These are phyloP conservation scores for Caprella mutica DNA, from an alignment of 2,888 invertebrate genomes.

Conservation along the genomic window DNA sequence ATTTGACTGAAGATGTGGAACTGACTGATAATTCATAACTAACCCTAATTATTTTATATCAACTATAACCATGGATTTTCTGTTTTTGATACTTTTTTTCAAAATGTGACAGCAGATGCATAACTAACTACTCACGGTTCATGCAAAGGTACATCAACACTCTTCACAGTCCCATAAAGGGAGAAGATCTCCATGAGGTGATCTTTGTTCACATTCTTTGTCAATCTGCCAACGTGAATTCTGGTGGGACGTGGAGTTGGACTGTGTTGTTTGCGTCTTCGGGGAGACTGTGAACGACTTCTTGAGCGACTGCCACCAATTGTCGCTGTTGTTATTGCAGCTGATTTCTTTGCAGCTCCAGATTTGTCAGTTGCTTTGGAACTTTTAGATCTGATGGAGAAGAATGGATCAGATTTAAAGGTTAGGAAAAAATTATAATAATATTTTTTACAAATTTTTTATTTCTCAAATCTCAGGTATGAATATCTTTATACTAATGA, in stretches of 20 bases:
- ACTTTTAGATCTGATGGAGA: background rate
- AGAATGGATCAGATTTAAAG: background rate
- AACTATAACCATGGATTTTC: too few relatives aligned
- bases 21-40: too few relatives aligned
- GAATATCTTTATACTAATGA: background rate
- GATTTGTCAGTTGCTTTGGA: background rate
- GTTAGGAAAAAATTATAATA: too few relatives aligned
- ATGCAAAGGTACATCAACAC: conserved; percentile 79
- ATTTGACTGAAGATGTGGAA: too few relatives aligned
- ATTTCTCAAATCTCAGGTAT: too few relatives aligned
- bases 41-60: too few relatives aligned
- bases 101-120: too few relatives aligned
- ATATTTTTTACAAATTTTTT: too few relatives aligned
- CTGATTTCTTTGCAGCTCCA: background rate
- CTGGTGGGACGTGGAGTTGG: conserved; percentile 83
- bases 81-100: too few relatives aligned
- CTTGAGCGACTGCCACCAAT: too few relatives aligned
- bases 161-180: conserved; percentile 73
- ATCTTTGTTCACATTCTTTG: conserved; percentile 77
- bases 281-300: conserved; percentile 46
- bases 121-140: conserved; percentile 31
- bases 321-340: too few relatives aligned
- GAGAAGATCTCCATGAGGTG: conserved; percentile 84
- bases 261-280: conserved; percentile 57
- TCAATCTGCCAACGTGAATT: conserved; percentile 85